A percentile compares a stretch with the other conserved stretches of the same genome.
Conservation (phyloP, 2,113 vertebrate genomes). For the Lycaon pictus region DNA sequence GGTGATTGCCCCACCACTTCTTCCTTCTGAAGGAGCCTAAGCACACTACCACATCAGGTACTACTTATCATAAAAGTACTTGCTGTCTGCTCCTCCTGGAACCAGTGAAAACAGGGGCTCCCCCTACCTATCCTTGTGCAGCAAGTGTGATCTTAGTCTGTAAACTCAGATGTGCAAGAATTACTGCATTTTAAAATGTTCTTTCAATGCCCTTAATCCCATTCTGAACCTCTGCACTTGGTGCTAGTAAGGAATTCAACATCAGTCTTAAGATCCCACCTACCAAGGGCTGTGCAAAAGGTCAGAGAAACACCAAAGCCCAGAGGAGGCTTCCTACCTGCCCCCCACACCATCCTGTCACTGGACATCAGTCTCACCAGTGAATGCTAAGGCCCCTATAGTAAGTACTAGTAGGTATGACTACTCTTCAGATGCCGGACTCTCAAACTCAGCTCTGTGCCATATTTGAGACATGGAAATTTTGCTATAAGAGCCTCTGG, state of each 20-base stretch:
- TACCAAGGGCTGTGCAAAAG: neutral
- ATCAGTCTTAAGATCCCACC: neutral
- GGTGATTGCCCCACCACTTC: neutral
- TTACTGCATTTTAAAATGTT: neutral
- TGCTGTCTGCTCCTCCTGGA: neutral
- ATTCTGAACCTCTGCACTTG: neutral
- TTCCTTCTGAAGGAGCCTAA: neutral
- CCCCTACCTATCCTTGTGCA: neutral
- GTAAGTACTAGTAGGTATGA: neutral
- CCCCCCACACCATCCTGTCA: neutral
- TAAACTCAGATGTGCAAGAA: neutral
- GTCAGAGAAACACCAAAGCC: neutral
- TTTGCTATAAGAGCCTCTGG: neutral
- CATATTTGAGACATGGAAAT: neutral
- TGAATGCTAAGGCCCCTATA: neutral
- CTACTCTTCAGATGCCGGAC: neutral
- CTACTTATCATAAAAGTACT: neutral
- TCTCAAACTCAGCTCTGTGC: neutral
- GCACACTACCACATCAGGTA: neutral
- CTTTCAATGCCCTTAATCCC: neutral
- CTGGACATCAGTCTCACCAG: neutral
- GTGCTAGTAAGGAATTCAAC: neutral
- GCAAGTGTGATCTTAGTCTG: neutral
- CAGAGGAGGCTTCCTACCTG: neutral
- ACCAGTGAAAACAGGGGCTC: neutral